Evolutionary conservation across 1,140 invertebrate genomes (phyloP).

Genomic region (Trachymyrmex septentrionalis): DNA sequence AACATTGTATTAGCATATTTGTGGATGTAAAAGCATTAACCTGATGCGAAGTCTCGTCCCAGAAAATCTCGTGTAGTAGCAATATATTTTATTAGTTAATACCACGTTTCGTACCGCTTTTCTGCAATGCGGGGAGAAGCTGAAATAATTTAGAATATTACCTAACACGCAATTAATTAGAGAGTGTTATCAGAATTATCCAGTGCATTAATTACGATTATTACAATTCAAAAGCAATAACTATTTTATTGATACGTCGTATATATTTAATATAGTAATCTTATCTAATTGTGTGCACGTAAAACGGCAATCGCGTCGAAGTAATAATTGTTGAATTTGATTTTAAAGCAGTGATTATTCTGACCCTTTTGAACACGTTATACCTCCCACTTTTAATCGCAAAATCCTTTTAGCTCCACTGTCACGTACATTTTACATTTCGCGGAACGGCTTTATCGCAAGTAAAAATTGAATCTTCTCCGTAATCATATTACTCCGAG

Average conservation of each 20-base stretch:
- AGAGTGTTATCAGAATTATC: background rate
- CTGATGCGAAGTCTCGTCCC: slow-evolving; percentile 1
- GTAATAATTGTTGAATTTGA: slow-evolving; percentile 12
- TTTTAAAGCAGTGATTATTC: slow-evolving; percentile 36
- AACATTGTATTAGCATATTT: slow-evolving; percentile 42
- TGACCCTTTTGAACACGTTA: slow-evolving; percentile 44
- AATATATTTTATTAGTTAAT: slow-evolving; percentile 28
- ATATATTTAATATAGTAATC: background rate
- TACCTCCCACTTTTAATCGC: slow-evolving; percentile 48
- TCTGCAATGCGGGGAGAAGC: background rate
- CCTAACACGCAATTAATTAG: background rate
- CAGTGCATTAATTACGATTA: background rate
- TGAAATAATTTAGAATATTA: background rate
- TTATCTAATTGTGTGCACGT: slow-evolving; percentile 1
- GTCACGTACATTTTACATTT: slow-evolving; percentile 57
- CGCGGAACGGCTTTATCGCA: slow-evolving; percentile 51
- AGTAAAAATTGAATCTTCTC: slow-evolving; percentile 59
- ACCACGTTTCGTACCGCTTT: background rate
- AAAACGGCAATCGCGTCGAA: background rate
- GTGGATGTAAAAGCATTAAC: slow-evolving; percentile 34
- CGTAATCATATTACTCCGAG: slow-evolving; percentile 44
- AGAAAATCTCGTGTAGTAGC: slow-evolving; percentile 10
- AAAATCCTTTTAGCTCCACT: slow-evolving; percentile 52
- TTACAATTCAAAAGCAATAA: background rate
- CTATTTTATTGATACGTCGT: background rate